Base-by-base conservation (phyloP, 2,888 invertebrate species). In the Gibbula magus region DNA sequence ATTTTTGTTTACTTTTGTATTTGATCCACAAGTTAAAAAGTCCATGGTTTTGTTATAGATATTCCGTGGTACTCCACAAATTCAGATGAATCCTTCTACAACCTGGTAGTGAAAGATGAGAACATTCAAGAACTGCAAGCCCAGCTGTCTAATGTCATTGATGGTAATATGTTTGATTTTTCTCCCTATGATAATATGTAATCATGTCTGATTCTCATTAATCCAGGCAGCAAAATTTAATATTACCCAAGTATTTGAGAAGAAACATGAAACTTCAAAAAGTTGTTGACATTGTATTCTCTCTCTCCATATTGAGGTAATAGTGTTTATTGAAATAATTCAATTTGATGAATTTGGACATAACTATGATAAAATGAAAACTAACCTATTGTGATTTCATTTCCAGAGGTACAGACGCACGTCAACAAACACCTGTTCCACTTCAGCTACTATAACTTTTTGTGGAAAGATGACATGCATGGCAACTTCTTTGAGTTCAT, bases 381-480 rank as follows among this genome's bases (percentile, higher is more conserved):
- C n/a, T 20, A 25, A 53, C 10, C n/a, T 22, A 18, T 39, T 16
- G 67, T 53, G n/a, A 51, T 52, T 20, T 54, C 22, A 67, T 18
- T 39, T 54, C 22, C 87, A 92, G 92, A 92, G 39, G 83, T 92
- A 22, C 86, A 89, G 75, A 82, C 87, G 7, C 82, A 87, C 2
- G 88, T 92, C 75, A 86, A 88, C 83, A 90, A 90, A 77, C 92
- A 92, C 84, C 81, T 93, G 77, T 88, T 90, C 86, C 91, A 92
- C 88, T 91, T 93, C 86, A 89, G 90, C 74, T 87, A 91, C 81
- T 92, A 91, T 84, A 91, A 92, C 84, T 93, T 93, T 88, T 87
- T 93, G 70, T 93, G 93, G 93, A 92, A 90, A 81, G 92, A 93
- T 77, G 92, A 93, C 83, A 88, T 92, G 86, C 88, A 91, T 83